Conservation (phyloP, 2,113 vertebrate species). For the Phaetusa simplex region DNA sequence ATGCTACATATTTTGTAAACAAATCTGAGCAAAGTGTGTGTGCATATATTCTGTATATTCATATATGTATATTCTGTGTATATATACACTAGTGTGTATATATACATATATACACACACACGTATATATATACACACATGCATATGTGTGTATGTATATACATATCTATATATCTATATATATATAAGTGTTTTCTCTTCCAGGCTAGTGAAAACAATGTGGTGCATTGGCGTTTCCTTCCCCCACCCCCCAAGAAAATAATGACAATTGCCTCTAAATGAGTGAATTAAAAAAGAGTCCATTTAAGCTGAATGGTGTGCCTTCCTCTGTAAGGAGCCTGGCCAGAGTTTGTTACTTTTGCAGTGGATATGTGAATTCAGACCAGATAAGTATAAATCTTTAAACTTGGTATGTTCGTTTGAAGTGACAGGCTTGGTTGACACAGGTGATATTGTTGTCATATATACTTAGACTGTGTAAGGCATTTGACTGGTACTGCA, state of each 20-base stretch:
- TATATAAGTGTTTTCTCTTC: slow-evolving; percentile 69
- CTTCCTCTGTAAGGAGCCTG: slow-evolving; percentile 66
- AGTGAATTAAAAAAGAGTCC: slow-evolving; percentile 74
- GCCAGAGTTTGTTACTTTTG: slow-evolving; percentile 60
- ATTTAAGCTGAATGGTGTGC: slow-evolving; percentile 66
- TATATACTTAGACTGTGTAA: slow-evolving; percentile 54
- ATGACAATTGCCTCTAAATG: slow-evolving; percentile 66
- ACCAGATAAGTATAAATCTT: slow-evolving; percentile 53
- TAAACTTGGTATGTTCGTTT: slow-evolving; percentile 43
- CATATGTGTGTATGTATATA: slow-evolving; percentile 49
- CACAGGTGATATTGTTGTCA: slow-evolving; percentile 28
- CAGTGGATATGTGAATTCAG: slow-evolving; percentile 58
- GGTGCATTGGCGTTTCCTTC: slow-evolving; percentile 65
- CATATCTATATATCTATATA: slow-evolving; percentile 63
- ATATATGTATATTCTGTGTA: slow-evolving; percentile 71
- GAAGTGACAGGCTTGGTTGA: slow-evolving; percentile 51
- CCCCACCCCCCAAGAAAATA: slow-evolving; percentile 32
- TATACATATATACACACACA: slow-evolving; percentile 64
- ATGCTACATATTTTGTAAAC: slow-evolving; percentile 75
- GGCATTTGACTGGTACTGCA: slow-evolving; percentile 48
- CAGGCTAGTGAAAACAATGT: slow-evolving; percentile 69
- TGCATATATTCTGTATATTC: slow-evolving; percentile 71
- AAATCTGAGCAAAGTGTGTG: slow-evolving; percentile 71
- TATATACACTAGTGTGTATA: slow-evolving; percentile 65
- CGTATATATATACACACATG: slow-evolving; percentile 22